These are phyloP conservation scores for Temnopleurus reevesii DNA, from an alignment of 53 echinoderm and acorn worm genomes.

Conservation along the genomic window DNA sequence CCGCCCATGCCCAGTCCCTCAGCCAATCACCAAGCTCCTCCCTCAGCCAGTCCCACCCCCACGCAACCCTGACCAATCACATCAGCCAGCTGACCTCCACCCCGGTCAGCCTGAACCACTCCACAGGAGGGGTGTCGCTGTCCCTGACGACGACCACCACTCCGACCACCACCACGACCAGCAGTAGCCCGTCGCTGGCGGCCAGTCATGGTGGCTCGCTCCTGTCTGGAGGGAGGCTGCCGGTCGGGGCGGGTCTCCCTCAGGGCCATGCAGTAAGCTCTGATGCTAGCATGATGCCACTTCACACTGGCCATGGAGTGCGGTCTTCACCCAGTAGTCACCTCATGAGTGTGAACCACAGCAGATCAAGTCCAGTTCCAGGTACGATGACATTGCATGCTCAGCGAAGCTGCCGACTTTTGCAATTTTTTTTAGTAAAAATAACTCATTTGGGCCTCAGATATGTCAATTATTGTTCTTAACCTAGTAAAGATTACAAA, in stretches of 20 bases:
- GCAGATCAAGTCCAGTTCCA: conserved; percentile 42
- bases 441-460: no score
- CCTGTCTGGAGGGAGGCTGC: neutral
- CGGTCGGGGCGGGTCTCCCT: neutral
- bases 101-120: conserved; percentile 47
- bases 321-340: conserved; percentile 34
- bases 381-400: no score
- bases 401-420: no score
- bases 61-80: conserved; percentile 53
- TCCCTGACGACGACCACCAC: conserved; percentile 40
- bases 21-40: conserved; percentile 65
- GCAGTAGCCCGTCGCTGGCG: conserved; percentile 52
- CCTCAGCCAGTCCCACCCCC: conserved; percentile 67
- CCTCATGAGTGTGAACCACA: conserved; percentile 39
- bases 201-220: neutral
- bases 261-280: conserved; percentile 8
- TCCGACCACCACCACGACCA: conserved; percentile 49
- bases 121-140: conserved; percentile 15
- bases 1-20: conserved; percentile 58
- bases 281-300: neutral
- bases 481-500: no score
- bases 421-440: no score
- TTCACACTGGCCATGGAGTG: conserved; percentile 39
- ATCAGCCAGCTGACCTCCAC: conserved; percentile 44
- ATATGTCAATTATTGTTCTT: no score